These are phyloP conservation scores for Zosterops pallidus DNA, from an alignment of 2,113 vertebrate species.

Conservation along the genomic window DNA sequence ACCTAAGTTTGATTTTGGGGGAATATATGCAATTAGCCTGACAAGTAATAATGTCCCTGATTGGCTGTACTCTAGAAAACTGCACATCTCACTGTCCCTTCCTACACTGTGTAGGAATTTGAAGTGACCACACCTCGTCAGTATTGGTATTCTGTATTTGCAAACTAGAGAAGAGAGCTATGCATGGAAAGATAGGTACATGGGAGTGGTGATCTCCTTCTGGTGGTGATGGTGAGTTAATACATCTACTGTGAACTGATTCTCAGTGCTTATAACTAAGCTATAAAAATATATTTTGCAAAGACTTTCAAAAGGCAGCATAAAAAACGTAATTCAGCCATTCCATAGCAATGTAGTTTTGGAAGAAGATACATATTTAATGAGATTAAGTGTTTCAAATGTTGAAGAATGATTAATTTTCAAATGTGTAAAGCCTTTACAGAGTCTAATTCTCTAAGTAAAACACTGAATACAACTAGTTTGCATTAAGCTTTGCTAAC, in stretches of 20 bases:
- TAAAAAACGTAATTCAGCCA: neutral
- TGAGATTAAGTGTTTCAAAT: neutral
- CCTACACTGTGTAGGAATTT: neutral
- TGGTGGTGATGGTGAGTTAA: neutral
- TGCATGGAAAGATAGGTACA: neutral
- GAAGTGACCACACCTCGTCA: neutral
- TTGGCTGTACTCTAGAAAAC: neutral
- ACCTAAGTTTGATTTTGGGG: neutral
- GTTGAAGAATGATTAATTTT: neutral
- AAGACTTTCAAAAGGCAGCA: neutral
- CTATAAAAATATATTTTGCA: neutral
- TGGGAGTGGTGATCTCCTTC: neutral
- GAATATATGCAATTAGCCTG: neutral
- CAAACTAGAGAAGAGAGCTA: neutral
- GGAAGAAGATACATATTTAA: neutral
- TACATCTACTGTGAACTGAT: neutral
- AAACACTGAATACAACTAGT: neutral
- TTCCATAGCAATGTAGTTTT: neutral
- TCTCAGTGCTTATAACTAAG: neutral
- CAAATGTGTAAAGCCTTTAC: neutral
- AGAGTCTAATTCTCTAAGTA: neutral
- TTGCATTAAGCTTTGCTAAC: neutral
- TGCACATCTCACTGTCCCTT: fast-evolving
- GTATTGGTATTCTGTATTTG: neutral
- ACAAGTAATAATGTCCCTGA: neutral